A percentile compares a stretch with the other conserved stretches of the same genome.
Conservation (phyloP, 2,888 invertebrate genomes). For the Lasiommata megera region DNA sequence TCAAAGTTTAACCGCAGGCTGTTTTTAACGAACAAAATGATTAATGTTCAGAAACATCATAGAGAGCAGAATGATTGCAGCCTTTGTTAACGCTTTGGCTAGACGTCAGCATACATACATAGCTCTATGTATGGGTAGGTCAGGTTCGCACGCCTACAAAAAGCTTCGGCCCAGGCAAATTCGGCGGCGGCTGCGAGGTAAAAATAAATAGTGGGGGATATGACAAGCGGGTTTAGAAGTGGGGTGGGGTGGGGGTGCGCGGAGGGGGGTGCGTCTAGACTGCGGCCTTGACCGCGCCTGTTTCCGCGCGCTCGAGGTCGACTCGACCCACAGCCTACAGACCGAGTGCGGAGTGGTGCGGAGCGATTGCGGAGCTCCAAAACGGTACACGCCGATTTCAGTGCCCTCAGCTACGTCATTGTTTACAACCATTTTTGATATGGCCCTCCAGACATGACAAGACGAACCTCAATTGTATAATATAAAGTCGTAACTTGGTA, state of each 20-base stretch:
- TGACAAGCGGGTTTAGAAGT: constrained; percentile 26
- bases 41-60: constrained; percentile 24
- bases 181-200: constrained; percentile 51
- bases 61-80: constrained; percentile 10
- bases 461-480: no score
- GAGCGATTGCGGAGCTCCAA: constrained; percentile 29
- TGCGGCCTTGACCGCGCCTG: constrained; percentile 75
- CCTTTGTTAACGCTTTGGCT: constrained; percentile 21
- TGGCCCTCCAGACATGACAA: background rate
- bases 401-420: constrained; percentile 14
- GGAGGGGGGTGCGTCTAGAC: constrained; percentile 69
- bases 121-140: constrained; percentile 48
- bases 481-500: background rate
- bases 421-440: background rate
- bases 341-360: constrained; percentile 59
- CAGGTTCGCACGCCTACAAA: constrained; percentile 43
- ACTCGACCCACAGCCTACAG: constrained; percentile 67
- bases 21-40: constrained; percentile 14
- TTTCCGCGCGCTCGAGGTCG: constrained; percentile 75
- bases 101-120: constrained; percentile 21
- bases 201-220: constrained; percentile 55
- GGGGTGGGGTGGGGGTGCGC: constrained; percentile 39
- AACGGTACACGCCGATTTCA: constrained; percentile 31
- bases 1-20: constrained; percentile 19
- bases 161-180: constrained; percentile 59